phyloP scores from a whole-genome alignment of 2,113 vertebrate genomes.

The Galbula dea region DNA sequence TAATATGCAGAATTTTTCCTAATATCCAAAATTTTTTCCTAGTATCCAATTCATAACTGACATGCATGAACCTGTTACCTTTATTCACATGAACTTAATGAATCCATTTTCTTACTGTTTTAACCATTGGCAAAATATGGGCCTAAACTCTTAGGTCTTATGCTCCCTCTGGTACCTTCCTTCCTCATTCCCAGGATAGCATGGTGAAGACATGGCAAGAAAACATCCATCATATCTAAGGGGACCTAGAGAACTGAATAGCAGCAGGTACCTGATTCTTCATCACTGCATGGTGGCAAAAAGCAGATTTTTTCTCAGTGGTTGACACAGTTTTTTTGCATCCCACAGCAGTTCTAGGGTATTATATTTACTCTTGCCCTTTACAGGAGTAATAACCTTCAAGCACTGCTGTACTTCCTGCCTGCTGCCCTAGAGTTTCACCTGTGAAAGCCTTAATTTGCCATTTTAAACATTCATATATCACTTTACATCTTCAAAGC shows the following conservation, averaged over 20 bases:
- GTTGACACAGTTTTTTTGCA: background rate
- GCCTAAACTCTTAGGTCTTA: background rate
- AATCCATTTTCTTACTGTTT: background rate
- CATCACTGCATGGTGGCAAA: background rate
- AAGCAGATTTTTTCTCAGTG: background rate
- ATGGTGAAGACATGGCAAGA: background rate
- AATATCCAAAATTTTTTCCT: no score
- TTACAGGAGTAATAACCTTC: background rate
- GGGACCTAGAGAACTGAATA: background rate
- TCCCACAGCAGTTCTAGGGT: background rate
- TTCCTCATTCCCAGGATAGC: background rate
- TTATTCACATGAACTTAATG: background rate
- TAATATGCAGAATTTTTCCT: no score
- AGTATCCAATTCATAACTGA: background rate
- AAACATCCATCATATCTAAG: background rate
- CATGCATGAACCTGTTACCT: background rate
- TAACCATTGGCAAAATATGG: background rate
- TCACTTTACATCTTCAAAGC: slow-evolving; percentile 51
- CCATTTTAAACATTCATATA: slow-evolving; percentile 16
- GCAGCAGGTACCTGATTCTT: background rate
- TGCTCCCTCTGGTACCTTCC: background rate
- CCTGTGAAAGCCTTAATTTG: slow-evolving; percentile 29
- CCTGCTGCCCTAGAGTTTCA: slow-evolving; percentile 7
- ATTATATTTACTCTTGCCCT: background rate
- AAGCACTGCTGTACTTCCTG: background rate